Evolutionary conservation across 2,888 invertebrate species (phyloP).

Genomic region (Nemotelus pantherinus): DNA sequence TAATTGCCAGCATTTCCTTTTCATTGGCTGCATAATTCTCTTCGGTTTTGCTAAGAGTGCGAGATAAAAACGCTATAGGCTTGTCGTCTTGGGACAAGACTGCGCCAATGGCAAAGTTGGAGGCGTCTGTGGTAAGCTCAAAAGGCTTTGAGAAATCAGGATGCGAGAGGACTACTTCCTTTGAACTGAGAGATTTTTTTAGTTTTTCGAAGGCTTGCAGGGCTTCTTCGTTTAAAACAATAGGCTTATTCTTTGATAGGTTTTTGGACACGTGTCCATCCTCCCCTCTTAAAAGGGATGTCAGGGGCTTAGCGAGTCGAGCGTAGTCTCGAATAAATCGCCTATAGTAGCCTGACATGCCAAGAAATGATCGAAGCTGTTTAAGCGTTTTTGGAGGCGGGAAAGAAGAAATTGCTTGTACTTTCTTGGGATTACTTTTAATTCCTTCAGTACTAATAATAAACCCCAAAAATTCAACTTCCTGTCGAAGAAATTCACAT

Average conservation of each 20-base stretch:
- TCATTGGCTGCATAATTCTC: background rate
- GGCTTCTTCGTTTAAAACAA: background rate
- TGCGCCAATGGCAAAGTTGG: background rate
- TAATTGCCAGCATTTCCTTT: too few species aligned
- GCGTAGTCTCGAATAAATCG: background rate
- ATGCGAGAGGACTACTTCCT: background rate
- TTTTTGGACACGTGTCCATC: background rate
- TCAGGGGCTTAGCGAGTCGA: background rate
- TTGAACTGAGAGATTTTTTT: background rate
- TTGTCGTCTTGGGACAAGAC: background rate
- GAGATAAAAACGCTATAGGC: background rate
- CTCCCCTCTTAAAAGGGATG: background rate
- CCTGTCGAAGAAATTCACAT: background rate
- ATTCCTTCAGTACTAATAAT: background rate
- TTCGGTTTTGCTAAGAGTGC: background rate
- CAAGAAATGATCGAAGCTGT: background rate
- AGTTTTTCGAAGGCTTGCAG: background rate
- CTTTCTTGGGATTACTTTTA: background rate
- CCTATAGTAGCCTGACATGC: background rate
- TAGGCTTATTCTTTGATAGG: background rate
- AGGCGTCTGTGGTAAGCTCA: background rate
- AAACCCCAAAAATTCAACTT: background rate
- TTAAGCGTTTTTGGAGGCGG: background rate
- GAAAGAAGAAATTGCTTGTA: background rate
- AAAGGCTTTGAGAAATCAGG: background rate